A percentile compares a stretch with the other conserved stretches of the same genome.
Evolutionary conservation across 1,140 invertebrate species (phyloP).

Genomic region (Berghia stephanieae): DNA sequence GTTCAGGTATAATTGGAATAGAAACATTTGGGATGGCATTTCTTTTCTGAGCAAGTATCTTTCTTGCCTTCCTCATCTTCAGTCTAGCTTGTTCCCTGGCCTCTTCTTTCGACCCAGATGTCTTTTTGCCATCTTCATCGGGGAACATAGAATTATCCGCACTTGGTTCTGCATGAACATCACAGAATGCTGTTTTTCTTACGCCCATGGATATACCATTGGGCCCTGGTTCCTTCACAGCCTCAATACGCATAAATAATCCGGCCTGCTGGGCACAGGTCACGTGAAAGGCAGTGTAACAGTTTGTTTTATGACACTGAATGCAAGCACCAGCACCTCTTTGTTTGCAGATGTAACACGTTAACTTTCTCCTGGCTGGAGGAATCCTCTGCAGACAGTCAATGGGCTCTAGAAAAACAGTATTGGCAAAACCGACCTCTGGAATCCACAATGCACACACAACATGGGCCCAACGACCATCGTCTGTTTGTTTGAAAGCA

Average conservation of each 20-base stretch:
- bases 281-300: constrained; percentile 97
- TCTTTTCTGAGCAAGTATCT: constrained; percentile 84
- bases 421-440: constrained; percentile 96
- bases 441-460: constrained; percentile 99
- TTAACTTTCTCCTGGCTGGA: constrained; percentile 91
- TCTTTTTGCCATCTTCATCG: constrained; percentile 58
- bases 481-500: constrained; percentile 98
- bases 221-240: constrained; percentile 54
- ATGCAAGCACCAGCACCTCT: constrained; percentile 94
- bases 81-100: constrained; percentile 71
- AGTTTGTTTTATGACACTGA: constrained; percentile 96
- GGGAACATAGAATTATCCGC: constrained; percentile 55
- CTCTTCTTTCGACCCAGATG: constrained; percentile 65
- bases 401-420: constrained; percentile 91
- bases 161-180: constrained; percentile 84
- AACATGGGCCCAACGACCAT: constrained; percentile 96
- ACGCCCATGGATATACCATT: constrained; percentile 73
- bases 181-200: constrained; percentile 95
- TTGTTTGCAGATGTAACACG: constrained; percentile 96
- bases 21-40: constrained; percentile 89
- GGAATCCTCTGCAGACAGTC: constrained; percentile 96
- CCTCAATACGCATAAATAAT: constrained; percentile 95
- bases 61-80: constrained; percentile 82
- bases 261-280: constrained; percentile 98
- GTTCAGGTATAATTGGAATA: constrained; percentile 92